Percentiles rank a stretch among this genome's conserved stretches.
Conservation (phyloP, 2,797 vertebrate genomes). For the Schizothorax lantsangensis region DNA sequence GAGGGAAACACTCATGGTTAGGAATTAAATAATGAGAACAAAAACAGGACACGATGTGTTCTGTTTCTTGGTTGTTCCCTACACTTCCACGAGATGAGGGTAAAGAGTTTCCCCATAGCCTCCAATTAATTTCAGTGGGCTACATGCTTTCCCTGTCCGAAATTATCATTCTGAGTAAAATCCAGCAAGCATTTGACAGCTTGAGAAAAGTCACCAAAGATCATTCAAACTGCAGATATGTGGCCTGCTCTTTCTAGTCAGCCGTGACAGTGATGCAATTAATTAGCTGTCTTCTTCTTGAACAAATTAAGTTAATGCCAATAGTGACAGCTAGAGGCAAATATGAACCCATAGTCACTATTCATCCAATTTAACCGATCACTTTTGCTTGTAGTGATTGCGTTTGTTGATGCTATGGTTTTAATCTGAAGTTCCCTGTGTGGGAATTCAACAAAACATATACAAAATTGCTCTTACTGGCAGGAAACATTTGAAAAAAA, state of each 20-base stretch:
- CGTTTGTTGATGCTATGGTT: background rate
- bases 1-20: slow-evolving; percentile 34
- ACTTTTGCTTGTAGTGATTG: slow-evolving; percentile 23
- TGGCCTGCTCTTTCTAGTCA: slow-evolving; percentile 20
- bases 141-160: slow-evolving; percentile 7
- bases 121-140: slow-evolving; percentile 53
- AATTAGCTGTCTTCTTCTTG: slow-evolving; percentile 33
- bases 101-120: slow-evolving; percentile 36
- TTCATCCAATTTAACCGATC: slow-evolving; percentile 21
- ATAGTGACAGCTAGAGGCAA: slow-evolving; percentile 22
- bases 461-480: slow-evolving; percentile 16
- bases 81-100: slow-evolving; percentile 14
- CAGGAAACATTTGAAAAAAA: background rate
- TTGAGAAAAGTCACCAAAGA: slow-evolving; percentile 29
- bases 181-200: slow-evolving; percentile 47
- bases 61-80: slow-evolving; percentile 49
- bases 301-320: slow-evolving; percentile 48
- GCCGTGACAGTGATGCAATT: slow-evolving; percentile 34
- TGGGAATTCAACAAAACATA: background rate
- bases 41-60: slow-evolving; percentile 49
- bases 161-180: slow-evolving; percentile 36
- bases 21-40: slow-evolving; percentile 54
- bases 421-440: background rate
- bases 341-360: slow-evolving; percentile 34
- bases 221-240: slow-evolving; percentile 32